Base-by-base conservation (phyloP, 2,113 vertebrate genomes). In the Hippopotamus amphibius region DNA sequence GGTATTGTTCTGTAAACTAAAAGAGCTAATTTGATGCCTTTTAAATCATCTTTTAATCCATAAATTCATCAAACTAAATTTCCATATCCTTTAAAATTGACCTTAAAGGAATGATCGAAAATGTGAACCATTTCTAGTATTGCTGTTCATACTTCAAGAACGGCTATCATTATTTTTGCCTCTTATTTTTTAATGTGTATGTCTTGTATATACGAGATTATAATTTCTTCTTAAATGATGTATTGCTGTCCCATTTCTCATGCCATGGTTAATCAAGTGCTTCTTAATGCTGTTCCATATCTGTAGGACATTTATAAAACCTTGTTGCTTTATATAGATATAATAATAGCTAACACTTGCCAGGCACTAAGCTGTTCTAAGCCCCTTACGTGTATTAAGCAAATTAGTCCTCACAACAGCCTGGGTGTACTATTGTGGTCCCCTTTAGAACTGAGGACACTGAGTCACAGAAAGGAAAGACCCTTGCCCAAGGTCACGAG, bases 361-460 rank as follows among this genome's bases (percentile, higher is more conserved):
- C n/a, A 72, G 26, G 16, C 61, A 68, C 5, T 80, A 74, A 71
- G 43, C 19, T 16, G 3, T 63, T 85, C 48, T 68, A 43, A 68
- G 37, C 13, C 37, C 24, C 90, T 76, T 63, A 16, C 46, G 24
- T n/a, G 71, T 16, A 24, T 57, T 66, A 66, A 81, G 28, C 37
- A 71, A n/a, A 69, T 80, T 71, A 59, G 21, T 84, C 15, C n/a
- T 74, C 28, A 26, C 5, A 55, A 14, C 4, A 90, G 10, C 43
- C n/a, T 15, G 4, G 15, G 14, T 61, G 13, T 61, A 7, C 37
- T 48, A 53, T 71, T 65, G 28, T 53, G 57, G 37, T 53, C 41
- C 48, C 21, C 7, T 79, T 94, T 87, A 88, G 88, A 94, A 81
- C 57, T 30, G 41, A 77, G 24, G 41, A 93, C 92, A 46, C 63